phyloP scores from a whole-genome alignment of 2,888 invertebrate species.

The Tetranychus piercei region DNA sequence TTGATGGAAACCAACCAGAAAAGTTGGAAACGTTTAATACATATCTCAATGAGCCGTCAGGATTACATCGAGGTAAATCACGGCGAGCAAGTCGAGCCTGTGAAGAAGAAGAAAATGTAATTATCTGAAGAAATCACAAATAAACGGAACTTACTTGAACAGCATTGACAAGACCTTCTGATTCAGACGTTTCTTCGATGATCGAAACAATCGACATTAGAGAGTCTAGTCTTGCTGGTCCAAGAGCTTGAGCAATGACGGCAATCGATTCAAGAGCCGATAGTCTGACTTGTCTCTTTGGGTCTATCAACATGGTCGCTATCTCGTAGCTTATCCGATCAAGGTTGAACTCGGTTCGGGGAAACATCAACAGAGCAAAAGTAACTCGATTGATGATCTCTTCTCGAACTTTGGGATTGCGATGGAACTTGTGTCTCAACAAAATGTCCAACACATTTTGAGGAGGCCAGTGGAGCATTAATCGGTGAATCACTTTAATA shows the following conservation, averaged over 20 bases:
- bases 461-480: conserved; percentile 39
- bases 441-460: conserved; percentile 40
- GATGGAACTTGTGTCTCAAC: conserved; percentile 36
- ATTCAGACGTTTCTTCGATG: conserved; percentile 33
- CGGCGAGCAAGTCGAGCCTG: conserved; percentile 52
- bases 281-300: conserved; percentile 53
- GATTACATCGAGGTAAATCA: conserved; percentile 49
- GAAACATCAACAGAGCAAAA: conserved; percentile 55
- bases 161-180: conserved; percentile 34
- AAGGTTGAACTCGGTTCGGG: conserved; percentile 50
- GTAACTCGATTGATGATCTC: conserved; percentile 56
- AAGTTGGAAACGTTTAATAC: conserved; percentile 44
- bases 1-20: conserved; percentile 28
- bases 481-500: conserved; percentile 36
- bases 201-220: conserved; percentile 38
- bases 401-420: conserved; percentile 45
- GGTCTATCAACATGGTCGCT: conserved; percentile 39
- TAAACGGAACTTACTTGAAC: not conserved
- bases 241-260: conserved; percentile 52
- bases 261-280: conserved; percentile 60
- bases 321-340: conserved; percentile 35
- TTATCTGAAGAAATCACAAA: not conserved
- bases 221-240: conserved; percentile 40
- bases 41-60: conserved; percentile 55
- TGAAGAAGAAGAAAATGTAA: conserved; percentile 40